Evolutionary conservation across 1,140 invertebrate species (phyloP), one percentile per base, ranked within the genome.

Genomic region (Zaprionus taronus): DNA sequence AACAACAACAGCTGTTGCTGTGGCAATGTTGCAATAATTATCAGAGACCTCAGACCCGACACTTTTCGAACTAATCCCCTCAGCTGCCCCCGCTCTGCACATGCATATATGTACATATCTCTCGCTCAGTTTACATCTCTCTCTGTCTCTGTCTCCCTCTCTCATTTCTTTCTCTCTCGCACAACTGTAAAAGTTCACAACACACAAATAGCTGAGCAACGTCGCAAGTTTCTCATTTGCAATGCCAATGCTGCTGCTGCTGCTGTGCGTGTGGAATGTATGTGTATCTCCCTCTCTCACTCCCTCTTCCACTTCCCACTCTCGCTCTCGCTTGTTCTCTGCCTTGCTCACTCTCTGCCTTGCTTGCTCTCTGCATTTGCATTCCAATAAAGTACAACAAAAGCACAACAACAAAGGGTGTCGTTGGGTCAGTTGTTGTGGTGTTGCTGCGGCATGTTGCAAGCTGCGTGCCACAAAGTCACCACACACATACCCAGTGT

Each of bases 1-100:
- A 56, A 14, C 22, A 44, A 56, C 65, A 62, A 20, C 65, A 31
- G 64, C 70, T 65, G 63, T 31, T 53, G 28, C 57, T 58, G n/a
- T 3, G 11, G 26, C 76, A 62, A 77, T 83, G 73, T 84, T 83
- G 81, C 77, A 83, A 83, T 77, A 83, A 77, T 83, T 83, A 83
- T 83, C 77, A 72, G 65, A 51, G 47, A 51, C 47, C 47, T 24
- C 47, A 53, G 26, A 15, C 31, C 34, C 63, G 41, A 62, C 41
- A 47, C 41, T 47, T 47, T 47, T n/a, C 49, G 20, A 51, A 9
- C 17, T 11, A 47, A 24, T 31, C 41, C 20, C 34, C 36, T 15
- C 41, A 31, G 61, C 58, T 49, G 28, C 20, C 55, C 22, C 34
- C n/a, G 38, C 24, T 62, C 14, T 14, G 12, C 31, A 34, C 31